Conservation (phyloP, 2,888 invertebrate species). For the Acronicta aceris region DNA sequence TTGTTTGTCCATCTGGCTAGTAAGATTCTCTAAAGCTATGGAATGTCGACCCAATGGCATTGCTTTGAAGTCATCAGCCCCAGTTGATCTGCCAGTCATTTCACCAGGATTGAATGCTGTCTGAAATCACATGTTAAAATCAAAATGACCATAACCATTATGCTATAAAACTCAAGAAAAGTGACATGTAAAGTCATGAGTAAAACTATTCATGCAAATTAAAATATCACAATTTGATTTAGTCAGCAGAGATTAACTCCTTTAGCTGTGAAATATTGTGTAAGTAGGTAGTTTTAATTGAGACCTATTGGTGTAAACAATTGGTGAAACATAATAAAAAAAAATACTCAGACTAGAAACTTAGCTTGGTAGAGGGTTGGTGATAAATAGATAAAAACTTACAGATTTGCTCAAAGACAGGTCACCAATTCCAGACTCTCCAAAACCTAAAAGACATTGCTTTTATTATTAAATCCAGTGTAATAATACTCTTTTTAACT, state of each 20-base stretch:
- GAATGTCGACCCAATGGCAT: slow-evolving; percentile 69
- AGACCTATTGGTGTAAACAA: no score
- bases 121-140: slow-evolving; percentile 62
- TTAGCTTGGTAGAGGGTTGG: no score
- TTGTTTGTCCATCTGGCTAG: slow-evolving; percentile 77
- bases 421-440: slow-evolving; percentile 72
- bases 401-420: slow-evolving; percentile 77
- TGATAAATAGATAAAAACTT: slow-evolving; percentile 55
- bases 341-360: no score
- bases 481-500: background rate
- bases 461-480: background rate
- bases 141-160: no score
- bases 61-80: slow-evolving; percentile 66
- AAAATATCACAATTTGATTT: no score
- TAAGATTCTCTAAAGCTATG: slow-evolving; percentile 69
- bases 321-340: no score
- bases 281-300: no score
- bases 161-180: no score
- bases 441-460: slow-evolving; percentile 71
- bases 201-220: no score
- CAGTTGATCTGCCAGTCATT: slow-evolving; percentile 84
- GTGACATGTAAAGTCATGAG: no score
- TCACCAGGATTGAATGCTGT: slow-evolving; percentile 81
- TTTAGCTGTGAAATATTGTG: no score
- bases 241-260: no score